Percentiles rank a stretch among this genome's conserved stretches.
phyloP scores from a whole-genome alignment of 2,113 vertebrate genomes.

The Psophia crepitans region DNA sequence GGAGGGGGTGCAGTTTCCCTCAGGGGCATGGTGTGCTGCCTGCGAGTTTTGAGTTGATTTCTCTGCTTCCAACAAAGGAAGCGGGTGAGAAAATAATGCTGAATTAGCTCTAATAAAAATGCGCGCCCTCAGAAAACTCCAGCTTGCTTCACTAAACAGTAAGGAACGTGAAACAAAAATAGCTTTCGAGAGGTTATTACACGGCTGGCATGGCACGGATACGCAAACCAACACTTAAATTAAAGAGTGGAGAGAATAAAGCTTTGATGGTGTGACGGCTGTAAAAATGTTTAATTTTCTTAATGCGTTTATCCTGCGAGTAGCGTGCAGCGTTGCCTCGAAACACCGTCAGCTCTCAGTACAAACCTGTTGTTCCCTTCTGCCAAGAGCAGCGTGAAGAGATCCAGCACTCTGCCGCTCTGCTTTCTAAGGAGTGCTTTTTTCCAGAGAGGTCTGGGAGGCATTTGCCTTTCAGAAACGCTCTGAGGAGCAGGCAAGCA shows the following conservation, averaged over 20 bases:
- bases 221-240: constrained; percentile 28
- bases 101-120: constrained; percentile 16
- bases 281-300: constrained; percentile 29
- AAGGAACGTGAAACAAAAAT: constrained; percentile 14
- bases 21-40: not conserved
- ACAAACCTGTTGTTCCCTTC: not conserved
- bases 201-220: not conserved
- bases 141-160: not conserved
- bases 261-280: not conserved
- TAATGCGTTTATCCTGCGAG: not conserved
- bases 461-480: accelerated
- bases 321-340: not conserved
- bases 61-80: constrained; percentile 26
- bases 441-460: not conserved
- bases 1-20: not conserved
- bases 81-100: not conserved
- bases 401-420: not conserved
- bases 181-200: constrained; percentile 23
- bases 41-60: not conserved
- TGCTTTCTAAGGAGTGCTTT: not conserved
- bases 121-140: constrained; percentile 28
- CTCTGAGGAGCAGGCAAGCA: not conserved
- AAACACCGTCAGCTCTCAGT: not conserved
- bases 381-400: not conserved
- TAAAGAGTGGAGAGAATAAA: not conserved